These are phyloP conservation scores for Motacilla tschutschensis DNA, from an alignment of 2,113 vertebrate genomes.

Conservation along the genomic window DNA sequence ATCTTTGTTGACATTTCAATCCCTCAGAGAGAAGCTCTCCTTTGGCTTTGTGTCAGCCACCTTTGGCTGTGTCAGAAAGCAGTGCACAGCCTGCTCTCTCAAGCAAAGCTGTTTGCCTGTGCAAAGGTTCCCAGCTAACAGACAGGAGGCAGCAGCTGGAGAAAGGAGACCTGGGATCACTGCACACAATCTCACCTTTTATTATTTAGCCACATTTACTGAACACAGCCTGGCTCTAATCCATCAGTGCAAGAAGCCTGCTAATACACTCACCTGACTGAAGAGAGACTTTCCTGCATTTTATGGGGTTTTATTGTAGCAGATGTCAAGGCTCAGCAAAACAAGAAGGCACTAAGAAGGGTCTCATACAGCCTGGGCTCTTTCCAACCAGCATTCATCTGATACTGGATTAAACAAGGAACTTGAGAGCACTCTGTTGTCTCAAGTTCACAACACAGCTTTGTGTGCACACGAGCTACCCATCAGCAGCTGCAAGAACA, in stretches of 20 bases:
- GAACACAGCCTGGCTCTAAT: conserved; percentile 4
- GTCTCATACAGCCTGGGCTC: neutral
- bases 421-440: neutral
- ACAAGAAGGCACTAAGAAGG: neutral
- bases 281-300: neutral
- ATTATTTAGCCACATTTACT: conserved; percentile 30
- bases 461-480: neutral
- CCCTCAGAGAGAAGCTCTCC: conserved; percentile 12
- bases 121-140: conserved; percentile 12
- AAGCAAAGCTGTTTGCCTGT: neutral
- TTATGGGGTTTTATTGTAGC: neutral
- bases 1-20: conserved; percentile 46
- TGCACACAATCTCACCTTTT: conserved; percentile 51
- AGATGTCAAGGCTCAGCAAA: neutral
- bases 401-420: neutral
- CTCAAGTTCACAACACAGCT: neutral
- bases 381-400: neutral
- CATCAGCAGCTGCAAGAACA: neutral
- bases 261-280: neutral
- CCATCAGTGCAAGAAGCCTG: conserved; percentile 11
- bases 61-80: conserved; percentile 25
- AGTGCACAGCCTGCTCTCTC: neutral
- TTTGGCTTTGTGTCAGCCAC: conserved; percentile 35
- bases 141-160: neutral
- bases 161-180: conserved; percentile 28